Conservation (phyloP, 2,888 invertebrate species). For the Drosophila stalkeri region DNA sequence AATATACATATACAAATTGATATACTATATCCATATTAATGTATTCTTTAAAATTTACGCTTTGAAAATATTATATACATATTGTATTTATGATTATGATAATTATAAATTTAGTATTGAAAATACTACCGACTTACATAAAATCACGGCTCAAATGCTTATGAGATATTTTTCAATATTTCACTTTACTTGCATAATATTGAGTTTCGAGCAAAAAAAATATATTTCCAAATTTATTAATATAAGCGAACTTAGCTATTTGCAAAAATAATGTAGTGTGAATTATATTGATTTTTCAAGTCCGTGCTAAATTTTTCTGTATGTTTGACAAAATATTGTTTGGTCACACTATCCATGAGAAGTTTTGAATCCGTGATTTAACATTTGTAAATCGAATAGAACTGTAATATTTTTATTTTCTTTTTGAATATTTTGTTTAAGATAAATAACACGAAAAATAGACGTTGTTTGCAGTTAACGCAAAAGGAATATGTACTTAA, state of each 20-base stretch:
- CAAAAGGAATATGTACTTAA: neutral
- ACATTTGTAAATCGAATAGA: neutral
- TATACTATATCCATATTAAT: neutral
- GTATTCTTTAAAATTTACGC: neutral
- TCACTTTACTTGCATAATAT: neutral
- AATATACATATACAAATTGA: neutral
- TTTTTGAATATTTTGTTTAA: neutral
- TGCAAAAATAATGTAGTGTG: slow-evolving; percentile 32
- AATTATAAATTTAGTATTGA: neutral
- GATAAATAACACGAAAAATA: too few species aligned
- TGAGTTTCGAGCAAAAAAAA: neutral
- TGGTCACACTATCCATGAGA: slow-evolving; percentile 38
- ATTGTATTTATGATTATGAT: neutral
- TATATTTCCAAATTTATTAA: slow-evolving; percentile 2
- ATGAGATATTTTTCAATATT: neutral
- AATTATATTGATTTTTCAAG: slow-evolving; percentile 55
- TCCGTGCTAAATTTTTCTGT: slow-evolving; percentile 6
- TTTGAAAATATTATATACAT: neutral
- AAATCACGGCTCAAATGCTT: slow-evolving; percentile 14
- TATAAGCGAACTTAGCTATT: slow-evolving; percentile 25
- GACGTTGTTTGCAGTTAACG: neutral
- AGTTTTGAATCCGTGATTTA: neutral
- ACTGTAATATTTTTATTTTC: neutral
- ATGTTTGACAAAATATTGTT: neutral
- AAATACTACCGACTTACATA: slow-evolving; percentile 5